Evolutionary conservation across 2,113 vertebrate genomes (phyloP), one percentile per base, ranked within the genome.

Genomic region (Phainopepla nitens): DNA sequence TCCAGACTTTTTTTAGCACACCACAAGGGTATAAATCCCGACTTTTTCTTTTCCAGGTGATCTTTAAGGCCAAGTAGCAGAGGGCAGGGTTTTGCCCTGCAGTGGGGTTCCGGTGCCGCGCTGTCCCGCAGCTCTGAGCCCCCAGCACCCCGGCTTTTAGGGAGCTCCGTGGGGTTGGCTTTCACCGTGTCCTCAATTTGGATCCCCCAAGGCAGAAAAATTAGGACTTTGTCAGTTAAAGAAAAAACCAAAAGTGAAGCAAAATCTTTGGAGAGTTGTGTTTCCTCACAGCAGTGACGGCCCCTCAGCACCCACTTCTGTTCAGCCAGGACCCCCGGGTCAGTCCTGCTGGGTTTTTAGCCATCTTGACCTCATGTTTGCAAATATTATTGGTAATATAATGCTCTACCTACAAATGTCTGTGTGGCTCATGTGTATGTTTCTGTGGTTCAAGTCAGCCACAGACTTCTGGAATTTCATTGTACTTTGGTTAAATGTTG

Each of bases 321-420:
- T 97, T 97, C 95, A 91, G 88, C 87, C 81, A 50, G 56, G 81
- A 92, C 84, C 79, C 90, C 92, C n/a, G 94, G 66, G 89, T 90
- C 35, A 41, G 70, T 95, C 96, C 91, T 65, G 90, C 83, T 97
- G 94, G 47, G 91, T 96, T 97, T 93, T 89, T 97, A 97, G 93
- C 95, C 82, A 95, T 97, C 94, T 97, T 97, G 88, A 96, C 94
- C 91, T 96, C 93, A 89, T 85, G 89, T 98, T 98, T 97, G 95
- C 94, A 97, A 97, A 97, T 97, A 96, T 89, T 96, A 89, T 97
- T 96, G 96, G 95, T 96, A 96, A 96, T 97, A 96, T 75, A 92
- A 95, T 97, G 91, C 95, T 94, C 73, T 97, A 92, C 97, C 69
- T 97, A 94, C 95, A 95, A 95, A 78, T 97, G 89, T 97, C 85